A percentile compares a stretch with the other conserved stretches of the same genome.
phyloP scores from a whole-genome alignment of 2,888 invertebrate species.

The Chalcis sispes region DNA sequence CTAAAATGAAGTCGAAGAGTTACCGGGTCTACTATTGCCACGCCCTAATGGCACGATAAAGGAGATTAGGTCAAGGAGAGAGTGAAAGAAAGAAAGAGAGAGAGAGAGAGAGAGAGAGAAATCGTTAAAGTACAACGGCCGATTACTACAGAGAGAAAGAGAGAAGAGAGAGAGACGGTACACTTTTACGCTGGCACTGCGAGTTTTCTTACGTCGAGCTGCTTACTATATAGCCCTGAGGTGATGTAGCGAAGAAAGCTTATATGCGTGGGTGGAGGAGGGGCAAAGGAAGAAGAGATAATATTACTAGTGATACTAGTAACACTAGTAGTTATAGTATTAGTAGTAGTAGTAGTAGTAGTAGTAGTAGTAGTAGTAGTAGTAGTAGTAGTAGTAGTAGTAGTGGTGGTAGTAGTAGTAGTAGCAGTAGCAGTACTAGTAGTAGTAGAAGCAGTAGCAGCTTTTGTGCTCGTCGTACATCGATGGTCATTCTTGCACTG shows the following conservation, averaged over 20 bases:
- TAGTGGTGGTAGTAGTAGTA: too few species aligned
- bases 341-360: too few species aligned
- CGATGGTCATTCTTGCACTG: background rate
- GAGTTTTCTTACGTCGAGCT: background rate
- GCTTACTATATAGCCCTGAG: too few species aligned
- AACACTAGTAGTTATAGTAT: too few species aligned
- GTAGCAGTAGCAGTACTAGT: too few species aligned
- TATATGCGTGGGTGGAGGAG: too few species aligned
- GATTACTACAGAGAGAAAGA: conserved; percentile 31
- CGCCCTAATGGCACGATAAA: conserved; percentile 36
- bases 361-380: too few species aligned
- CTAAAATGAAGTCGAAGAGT: conserved; percentile 4
- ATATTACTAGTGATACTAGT: too few species aligned
- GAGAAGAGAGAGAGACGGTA: conserved; percentile 12
- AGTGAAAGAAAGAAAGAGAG: conserved; percentile 28
- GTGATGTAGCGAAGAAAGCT: too few species aligned
- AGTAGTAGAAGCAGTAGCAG: too few species aligned
- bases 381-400: too few species aligned
- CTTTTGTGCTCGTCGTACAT: background rate
- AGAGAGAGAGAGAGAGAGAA: conserved; percentile 15
- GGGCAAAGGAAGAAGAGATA: too few species aligned
- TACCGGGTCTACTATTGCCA: background rate
- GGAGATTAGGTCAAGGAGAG: conserved; percentile 26
- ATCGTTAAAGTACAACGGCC: conserved; percentile 28
- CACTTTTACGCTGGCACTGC: conserved; percentile 2